Conservation (phyloP, 2,113 vertebrate species). For the Sceloporus undulatus region DNA sequence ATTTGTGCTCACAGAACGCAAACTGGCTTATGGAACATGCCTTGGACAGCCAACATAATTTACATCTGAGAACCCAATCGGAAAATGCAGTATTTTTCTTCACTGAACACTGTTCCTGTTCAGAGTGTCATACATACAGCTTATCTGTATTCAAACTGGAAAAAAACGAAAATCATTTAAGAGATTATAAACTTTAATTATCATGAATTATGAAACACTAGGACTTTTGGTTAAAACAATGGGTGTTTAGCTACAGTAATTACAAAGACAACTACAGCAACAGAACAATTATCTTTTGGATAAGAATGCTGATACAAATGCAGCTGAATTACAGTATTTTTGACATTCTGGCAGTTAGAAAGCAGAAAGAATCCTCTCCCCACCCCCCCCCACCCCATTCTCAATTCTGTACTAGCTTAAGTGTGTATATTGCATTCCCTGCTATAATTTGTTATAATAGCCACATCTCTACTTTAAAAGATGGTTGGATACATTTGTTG, state of each 20-base stretch:
- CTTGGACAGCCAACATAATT: background rate
- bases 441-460: too few relatives aligned
- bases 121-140: conserved; percentile 1
- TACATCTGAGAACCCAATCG: rapidly evolving
- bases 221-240: conserved; percentile 44
- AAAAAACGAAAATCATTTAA: conserved; percentile 34
- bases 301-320: conserved; percentile 17
- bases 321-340: too few relatives aligned
- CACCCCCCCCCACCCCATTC: too few relatives aligned
- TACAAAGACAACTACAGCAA: conserved; percentile 51
- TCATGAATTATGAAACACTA: background rate
- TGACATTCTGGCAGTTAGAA: too few relatives aligned
- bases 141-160: background rate
- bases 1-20: background rate
- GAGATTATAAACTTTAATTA: conserved; percentile 40
- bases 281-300: conserved; percentile 38
- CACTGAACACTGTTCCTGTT: conserved; percentile 39
- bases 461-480: too few relatives aligned
- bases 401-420: too few relatives aligned
- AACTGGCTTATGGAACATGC: background rate
- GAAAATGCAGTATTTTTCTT: background rate
- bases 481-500: too few relatives aligned
- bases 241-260: conserved; percentile 48
- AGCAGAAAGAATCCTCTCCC: too few relatives aligned
- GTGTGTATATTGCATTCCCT: too few relatives aligned